Evolutionary conservation across 2,113 vertebrate species (phyloP).

Genomic region (Cathartes aura): DNA sequence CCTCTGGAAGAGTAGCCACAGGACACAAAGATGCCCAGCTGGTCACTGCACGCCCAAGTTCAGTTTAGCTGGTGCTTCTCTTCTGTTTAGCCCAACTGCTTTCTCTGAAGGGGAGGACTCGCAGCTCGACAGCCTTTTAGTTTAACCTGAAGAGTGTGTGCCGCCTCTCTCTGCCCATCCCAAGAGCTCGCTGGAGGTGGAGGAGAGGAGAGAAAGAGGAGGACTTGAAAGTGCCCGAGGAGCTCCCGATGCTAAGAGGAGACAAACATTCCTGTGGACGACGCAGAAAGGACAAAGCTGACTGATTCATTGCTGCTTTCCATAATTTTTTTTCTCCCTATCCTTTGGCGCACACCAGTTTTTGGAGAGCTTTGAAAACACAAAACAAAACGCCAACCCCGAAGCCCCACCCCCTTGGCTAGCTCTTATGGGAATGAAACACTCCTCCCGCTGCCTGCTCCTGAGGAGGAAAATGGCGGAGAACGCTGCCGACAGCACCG

Average conservation of each 20-base stretch:
- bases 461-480: slow-evolving; percentile 98
- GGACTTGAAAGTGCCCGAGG: slow-evolving; percentile 62
- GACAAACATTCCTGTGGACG: slow-evolving; percentile 61
- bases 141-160: slow-evolving; percentile 32
- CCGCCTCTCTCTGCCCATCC: slow-evolving; percentile 36
- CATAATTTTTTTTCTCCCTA: background rate
- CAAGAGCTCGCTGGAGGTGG: slow-evolving; percentile 53
- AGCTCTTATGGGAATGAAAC: slow-evolving; percentile 97
- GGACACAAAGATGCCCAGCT: slow-evolving; percentile 62
- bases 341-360: background rate
- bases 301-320: background rate
- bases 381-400: slow-evolving; percentile 6
- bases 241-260: slow-evolving; percentile 57
- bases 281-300: slow-evolving; percentile 45
- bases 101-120: slow-evolving; percentile 38
- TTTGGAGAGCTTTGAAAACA: slow-evolving; percentile 19
- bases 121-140: slow-evolving; percentile 1
- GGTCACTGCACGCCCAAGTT: slow-evolving; percentile 65
- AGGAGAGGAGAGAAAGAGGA: slow-evolving; percentile 49
- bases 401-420: slow-evolving; percentile 76
- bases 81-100: slow-evolving; percentile 34
- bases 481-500: slow-evolving; percentile 84
- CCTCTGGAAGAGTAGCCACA: slow-evolving; percentile 60
- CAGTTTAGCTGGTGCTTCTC: slow-evolving; percentile 65
- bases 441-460: slow-evolving; percentile 98